A percentile compares a stretch with the other conserved stretches of the same genome.
These are phyloP conservation scores for Caenorhabditis sp. DNA, from an alignment of 2,888 invertebrate genomes.

Conservation along the genomic window DNA sequence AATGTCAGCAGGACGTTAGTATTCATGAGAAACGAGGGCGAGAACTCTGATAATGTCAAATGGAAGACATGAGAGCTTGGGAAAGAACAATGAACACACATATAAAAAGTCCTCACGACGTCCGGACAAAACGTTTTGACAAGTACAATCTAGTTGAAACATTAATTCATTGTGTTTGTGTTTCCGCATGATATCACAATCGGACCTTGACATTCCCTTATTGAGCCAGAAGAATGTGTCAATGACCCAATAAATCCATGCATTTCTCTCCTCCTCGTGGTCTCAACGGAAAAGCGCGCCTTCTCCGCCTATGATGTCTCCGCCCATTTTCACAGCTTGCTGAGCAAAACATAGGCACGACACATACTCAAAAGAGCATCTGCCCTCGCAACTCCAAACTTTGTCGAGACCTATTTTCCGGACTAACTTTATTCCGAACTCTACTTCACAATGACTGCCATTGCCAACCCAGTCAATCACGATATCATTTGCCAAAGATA, in stretches of 20 bases:
- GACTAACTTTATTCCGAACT: conserved; percentile 8
- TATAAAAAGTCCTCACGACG: background rate
- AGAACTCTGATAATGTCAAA: conserved; percentile 48
- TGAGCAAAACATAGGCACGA: conserved; percentile 65
- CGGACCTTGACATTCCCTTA: conserved; percentile 14
- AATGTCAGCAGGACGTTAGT: conserved; percentile 51
- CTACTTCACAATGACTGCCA: conserved; percentile 51
- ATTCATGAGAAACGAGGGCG: conserved; percentile 35
- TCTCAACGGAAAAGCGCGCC: conserved; percentile 42
- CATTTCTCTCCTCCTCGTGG: conserved; percentile 38
- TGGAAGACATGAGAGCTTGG: background rate
- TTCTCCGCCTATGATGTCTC: conserved; percentile 57
- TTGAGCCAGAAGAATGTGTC: conserved; percentile 42
- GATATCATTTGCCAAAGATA: conserved; percentile 77
- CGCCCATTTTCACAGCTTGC: conserved; percentile 67
- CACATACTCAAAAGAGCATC: conserved; percentile 66
- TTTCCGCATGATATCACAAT: conserved; percentile 41
- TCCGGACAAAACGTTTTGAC: background rate
- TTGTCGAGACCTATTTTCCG: conserved; percentile 11
- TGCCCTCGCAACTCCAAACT: conserved; percentile 57
- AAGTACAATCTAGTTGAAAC: conserved; percentile 9
- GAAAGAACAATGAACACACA: conserved; percentile 6
- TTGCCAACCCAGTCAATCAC: conserved; percentile 57
- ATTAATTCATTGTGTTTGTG: conserved; percentile 6
- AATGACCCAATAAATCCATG: conserved; percentile 60